Evolutionary conservation across 1,140 invertebrate genomes (phyloP), one percentile per base, ranked within the genome.

Genomic region (Chironomus striatipennis): DNA sequence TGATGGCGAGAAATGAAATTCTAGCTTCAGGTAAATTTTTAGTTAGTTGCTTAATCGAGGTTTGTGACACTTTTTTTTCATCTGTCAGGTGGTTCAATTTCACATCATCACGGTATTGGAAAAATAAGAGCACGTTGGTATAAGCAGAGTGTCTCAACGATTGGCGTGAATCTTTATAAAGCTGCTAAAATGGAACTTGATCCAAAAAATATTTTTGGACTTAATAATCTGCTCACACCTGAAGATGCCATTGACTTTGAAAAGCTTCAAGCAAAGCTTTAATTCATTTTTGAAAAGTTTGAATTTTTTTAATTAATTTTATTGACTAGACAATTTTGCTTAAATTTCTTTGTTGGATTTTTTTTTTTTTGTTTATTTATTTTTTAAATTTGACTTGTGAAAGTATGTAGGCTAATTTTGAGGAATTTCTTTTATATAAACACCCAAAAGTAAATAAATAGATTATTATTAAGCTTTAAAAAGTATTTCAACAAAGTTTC

Each of bases 61-160:
- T 87, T 85, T 77, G 57, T 42, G 74, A 73, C 34, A 21, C 17
- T 12, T 21, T 77, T 57, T 43, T 73, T 76, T 20, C 34, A 67
- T 43, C 17, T n/a, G 77, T 81, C 80, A 81, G 96, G 94, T 12
- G 97, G 96, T 64, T 97, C 94, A 76, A 87, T 99, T 76, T 98
- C 95, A 0, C 96, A 99, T 85, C 96, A 98, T 83, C 97, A 98
- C 83, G 96, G 96, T 64, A 90, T 99, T 20, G 97, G 97, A 0
- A 99, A 99, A 84, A 84, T 98, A 64, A 85, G 97, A 43, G 90
- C 91, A 74, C 87, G 89, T 77, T 98, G 94, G 90, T 97, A 96
- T 78, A 82, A 84, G 7, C 81, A 85, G 3, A 88, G 90, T 0
- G 90, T 98, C 1, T 94, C 95, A 2, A 83, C 88, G 12, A 84